These are phyloP conservation scores for Petrocephalus microphthalmus DNA, from an alignment of 2,113 vertebrate species.

Conservation along the genomic window DNA sequence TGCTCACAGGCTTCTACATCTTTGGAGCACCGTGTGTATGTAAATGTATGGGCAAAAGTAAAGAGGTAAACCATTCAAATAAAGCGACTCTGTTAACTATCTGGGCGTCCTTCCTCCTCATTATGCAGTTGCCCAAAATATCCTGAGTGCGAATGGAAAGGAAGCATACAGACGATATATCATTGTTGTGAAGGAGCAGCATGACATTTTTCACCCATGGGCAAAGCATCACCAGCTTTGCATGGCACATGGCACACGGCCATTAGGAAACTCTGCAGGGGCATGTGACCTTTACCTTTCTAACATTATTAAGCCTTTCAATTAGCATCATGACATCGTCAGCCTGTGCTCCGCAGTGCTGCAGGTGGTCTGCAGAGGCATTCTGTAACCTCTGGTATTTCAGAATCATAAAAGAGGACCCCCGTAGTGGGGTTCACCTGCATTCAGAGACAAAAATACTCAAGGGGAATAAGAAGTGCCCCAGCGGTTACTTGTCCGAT, in stretches of 20 bases:
- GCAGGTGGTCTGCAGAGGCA: not conserved
- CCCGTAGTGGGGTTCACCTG: no score
- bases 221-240: not conserved
- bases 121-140: not conserved
- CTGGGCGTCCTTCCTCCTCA: not conserved
- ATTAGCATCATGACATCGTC: not conserved
- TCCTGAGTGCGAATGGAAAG: not conserved
- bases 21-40: conserved; percentile 9
- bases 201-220: not conserved
- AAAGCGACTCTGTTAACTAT: not conserved
- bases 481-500: not conserved
- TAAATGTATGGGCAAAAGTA: conserved; percentile 26
- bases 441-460: not conserved
- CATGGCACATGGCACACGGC: not conserved
- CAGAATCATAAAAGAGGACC: not conserved
- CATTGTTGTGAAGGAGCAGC: not conserved
- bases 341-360: not conserved
- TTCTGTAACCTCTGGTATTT: not conserved
- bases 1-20: conserved; percentile 14
- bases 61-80: not conserved
- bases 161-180: not conserved
- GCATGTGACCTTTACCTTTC: not conserved
- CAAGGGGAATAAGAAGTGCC: not conserved
- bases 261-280: not conserved
- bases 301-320: not conserved